Evolutionary conservation across 2,888 invertebrate genomes (phyloP), one percentile per base, ranked within the genome.

Genomic region (Tolmerus cingulatus): DNA sequence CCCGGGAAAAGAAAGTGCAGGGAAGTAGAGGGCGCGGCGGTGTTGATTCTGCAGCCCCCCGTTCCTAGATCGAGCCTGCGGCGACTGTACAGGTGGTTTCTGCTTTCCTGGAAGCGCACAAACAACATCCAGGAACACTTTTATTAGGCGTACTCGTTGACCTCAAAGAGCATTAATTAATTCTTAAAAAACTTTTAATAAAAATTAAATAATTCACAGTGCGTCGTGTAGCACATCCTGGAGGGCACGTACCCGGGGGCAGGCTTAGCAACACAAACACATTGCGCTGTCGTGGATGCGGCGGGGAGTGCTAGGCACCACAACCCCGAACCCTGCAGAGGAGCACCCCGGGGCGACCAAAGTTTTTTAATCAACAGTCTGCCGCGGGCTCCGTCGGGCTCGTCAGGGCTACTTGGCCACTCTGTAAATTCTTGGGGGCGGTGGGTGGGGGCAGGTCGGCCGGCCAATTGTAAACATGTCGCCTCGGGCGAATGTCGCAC

Each of bases 311-410:
- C 23, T 27, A 4, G 23, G 16, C 19, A 40, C 27, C 27, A 23
- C 19, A 43, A 19, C 23, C 27, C 8, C 23, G 43, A 34, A 12
- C 76, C 34, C 43, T 40, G 19, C 23, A 78, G 78, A 78, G 23
- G 27, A n/a, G 46, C n/a, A 78, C 27, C 78, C 78, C 78, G 34
- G 9, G 40, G 78, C 43, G 78, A 8, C 19, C 3, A 34, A 78
- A 43, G 78, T 78, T 78, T 78, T 78, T 78, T 78, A 78, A 78
- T 78, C 78, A 78, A 78, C 78, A 78, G 43, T 43, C 77, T 77
- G 37, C 23, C 40, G 78, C 78, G 43, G 27, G n/a, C 12, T 19
- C 16, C 40, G 34, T 37, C 34, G n/a, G 8, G 37, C 9, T 5
- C 23, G 5, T 19, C 27, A 7, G 19, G 23, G 34, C 23, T 78